These are phyloP conservation scores for Pangasius sanitwongsei DNA, from an alignment of 2,797 vertebrate species.

Conservation along the genomic window DNA sequence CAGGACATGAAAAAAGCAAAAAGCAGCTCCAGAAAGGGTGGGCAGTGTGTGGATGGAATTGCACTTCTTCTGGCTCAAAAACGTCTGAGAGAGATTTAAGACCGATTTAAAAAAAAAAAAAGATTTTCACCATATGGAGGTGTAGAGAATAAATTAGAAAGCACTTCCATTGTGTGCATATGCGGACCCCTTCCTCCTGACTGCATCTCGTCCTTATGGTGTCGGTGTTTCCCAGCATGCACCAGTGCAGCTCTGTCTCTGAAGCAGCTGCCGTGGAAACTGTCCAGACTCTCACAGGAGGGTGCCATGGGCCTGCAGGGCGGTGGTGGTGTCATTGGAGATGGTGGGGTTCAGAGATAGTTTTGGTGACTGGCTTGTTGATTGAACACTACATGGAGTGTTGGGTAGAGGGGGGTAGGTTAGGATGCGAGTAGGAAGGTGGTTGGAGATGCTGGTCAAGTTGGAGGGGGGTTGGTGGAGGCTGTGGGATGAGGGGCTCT, in stretches of 20 bases:
- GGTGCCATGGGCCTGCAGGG: slow-evolving; percentile 31
- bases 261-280: slow-evolving; percentile 63
- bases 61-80: slow-evolving; percentile 74
- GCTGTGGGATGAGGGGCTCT: slow-evolving; percentile 75
- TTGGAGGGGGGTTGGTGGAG: slow-evolving; percentile 53
- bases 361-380: slow-evolving; percentile 49
- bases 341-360: slow-evolving; percentile 55
- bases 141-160: slow-evolving; percentile 52
- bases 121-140: slow-evolving; percentile 24
- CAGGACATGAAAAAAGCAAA: slow-evolving; percentile 67
- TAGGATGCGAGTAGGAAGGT: slow-evolving; percentile 56
- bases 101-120: slow-evolving; percentile 16
- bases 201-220: slow-evolving; percentile 37
- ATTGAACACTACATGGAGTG: slow-evolving; percentile 33
- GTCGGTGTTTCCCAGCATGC: slow-evolving; percentile 51
- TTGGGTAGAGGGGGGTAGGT: slow-evolving; percentile 62
- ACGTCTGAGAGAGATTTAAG: slow-evolving; percentile 37
- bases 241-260: slow-evolving; percentile 61
- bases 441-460: slow-evolving; percentile 65
- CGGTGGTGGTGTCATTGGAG: slow-evolving; percentile 19
- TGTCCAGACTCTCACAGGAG: slow-evolving; percentile 52
- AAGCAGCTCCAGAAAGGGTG: slow-evolving; percentile 76
- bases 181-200: slow-evolving; percentile 34
- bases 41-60: slow-evolving; percentile 70
- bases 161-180: slow-evolving; percentile 48